These are phyloP conservation scores for Danio kyathit DNA, from an alignment of 2,797 vertebrate genomes.

Conservation along the genomic window DNA sequence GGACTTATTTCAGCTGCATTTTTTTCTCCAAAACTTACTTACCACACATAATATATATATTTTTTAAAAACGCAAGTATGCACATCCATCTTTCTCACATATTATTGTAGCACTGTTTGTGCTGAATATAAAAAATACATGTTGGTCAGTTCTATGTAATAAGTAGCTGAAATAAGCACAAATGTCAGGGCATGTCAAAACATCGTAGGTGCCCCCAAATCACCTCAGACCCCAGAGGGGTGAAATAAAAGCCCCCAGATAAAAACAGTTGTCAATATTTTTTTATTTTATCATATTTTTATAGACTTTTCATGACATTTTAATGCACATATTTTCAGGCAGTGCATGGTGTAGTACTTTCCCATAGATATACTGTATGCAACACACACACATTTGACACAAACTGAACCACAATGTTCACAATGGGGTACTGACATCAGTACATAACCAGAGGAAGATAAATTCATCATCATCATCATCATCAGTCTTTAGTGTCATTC, in stretches of 20 bases:
- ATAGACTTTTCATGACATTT: conserved; percentile 69
- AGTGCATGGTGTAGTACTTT: conserved; percentile 75
- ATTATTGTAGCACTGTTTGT: too few species aligned
- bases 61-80: too few species aligned
- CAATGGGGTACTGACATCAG: conserved; percentile 72
- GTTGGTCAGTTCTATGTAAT: too few species aligned
- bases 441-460: conserved; percentile 72
- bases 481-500: conserved; percentile 74
- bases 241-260: not conserved
- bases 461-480: conserved; percentile 37
- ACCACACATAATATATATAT: too few species aligned
- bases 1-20: too few species aligned
- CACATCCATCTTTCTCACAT: too few species aligned
- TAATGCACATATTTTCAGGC: conserved; percentile 79
- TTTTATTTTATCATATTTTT: conserved; percentile 70
- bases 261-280: conserved; percentile 68
- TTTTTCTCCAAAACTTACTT: too few species aligned
- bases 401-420: conserved; percentile 77
- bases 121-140: too few species aligned
- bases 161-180: too few species aligned
- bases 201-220: too few species aligned
- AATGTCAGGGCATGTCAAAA: too few species aligned
- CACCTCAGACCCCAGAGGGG: too few species aligned
- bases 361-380: conserved; percentile 76
- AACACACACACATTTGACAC: conserved; percentile 76